phyloP scores from a whole-genome alignment of 2,113 vertebrate species.

The Nycticryphes semicollaris region DNA sequence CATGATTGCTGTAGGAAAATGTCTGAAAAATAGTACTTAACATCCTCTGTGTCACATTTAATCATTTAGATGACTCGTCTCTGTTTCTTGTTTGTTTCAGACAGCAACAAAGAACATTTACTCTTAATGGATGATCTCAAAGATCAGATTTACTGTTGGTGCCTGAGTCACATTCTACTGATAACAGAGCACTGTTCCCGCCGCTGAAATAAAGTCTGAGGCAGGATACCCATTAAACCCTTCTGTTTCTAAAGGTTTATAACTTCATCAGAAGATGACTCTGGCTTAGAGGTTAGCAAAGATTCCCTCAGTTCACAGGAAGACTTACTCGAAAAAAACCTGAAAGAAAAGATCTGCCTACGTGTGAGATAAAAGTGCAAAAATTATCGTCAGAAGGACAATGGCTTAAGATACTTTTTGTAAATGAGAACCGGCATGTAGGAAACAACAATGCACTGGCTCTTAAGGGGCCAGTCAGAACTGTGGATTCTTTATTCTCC shows the following conservation, averaged over 20 bases:
- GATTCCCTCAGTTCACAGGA: not conserved
- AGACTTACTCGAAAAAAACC: not conserved
- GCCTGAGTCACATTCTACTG: slow-evolving; percentile 39
- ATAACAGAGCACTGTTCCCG: slow-evolving; percentile 5
- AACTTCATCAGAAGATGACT: slow-evolving; percentile 3
- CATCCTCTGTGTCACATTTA: slow-evolving; percentile 48
- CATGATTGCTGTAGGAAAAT: not conserved
- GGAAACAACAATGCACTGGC: not conserved
- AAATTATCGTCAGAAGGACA: not conserved
- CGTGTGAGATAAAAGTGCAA: not conserved
- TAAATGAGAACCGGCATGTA: not conserved
- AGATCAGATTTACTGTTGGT: slow-evolving; percentile 35
- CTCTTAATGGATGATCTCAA: not conserved
- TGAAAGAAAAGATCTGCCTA: not conserved
- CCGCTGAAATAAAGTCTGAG: slow-evolving; percentile 9
- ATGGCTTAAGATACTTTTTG: not conserved
- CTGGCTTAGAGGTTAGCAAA: slow-evolving; percentile 12
- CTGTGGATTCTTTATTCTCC: not conserved
- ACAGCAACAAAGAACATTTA: slow-evolving; percentile 47
- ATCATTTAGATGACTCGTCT: slow-evolving; percentile 36
- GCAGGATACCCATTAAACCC: slow-evolving; percentile 27
- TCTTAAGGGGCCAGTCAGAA: not conserved
- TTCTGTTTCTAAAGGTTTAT: slow-evolving; percentile 4
- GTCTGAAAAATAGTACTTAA: slow-evolving; percentile 22
- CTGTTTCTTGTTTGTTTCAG: slow-evolving; percentile 45